Percentiles rank a stretch among this genome's conserved stretches.
Conservation (phyloP, 2,113 vertebrate species). For the Aplodontia rufa region DNA sequence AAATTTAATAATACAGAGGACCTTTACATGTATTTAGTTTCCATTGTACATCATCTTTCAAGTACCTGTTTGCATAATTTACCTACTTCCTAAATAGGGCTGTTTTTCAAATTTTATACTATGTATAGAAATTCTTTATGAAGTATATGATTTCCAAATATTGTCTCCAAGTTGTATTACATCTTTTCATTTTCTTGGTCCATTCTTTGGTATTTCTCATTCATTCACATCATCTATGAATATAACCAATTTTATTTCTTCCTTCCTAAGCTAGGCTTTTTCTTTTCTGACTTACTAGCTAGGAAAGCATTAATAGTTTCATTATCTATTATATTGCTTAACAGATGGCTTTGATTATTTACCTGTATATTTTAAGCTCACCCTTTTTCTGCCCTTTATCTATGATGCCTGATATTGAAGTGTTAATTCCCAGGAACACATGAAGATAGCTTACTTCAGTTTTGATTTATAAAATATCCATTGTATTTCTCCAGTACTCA, state of each 20-base stretch:
- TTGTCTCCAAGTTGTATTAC: background rate
- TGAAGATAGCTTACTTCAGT: background rate
- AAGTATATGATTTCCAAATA: background rate
- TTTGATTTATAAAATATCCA: background rate
- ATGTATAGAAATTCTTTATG: background rate
- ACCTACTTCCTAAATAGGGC: background rate
- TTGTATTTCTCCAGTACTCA: background rate
- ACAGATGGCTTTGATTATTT: background rate
- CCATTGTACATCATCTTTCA: too few species aligned
- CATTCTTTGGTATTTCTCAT: background rate
- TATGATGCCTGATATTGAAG: background rate
- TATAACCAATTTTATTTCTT: background rate
- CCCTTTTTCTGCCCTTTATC: background rate
- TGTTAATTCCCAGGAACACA: background rate
- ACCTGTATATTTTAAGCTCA: background rate
- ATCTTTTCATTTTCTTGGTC: background rate
- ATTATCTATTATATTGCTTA: background rate
- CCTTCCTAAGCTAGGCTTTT: background rate
- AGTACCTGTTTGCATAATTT: too few species aligned
- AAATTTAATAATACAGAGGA: background rate
- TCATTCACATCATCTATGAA: background rate
- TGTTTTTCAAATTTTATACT: background rate
- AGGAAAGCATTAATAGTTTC: background rate
- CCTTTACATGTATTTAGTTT: background rate
- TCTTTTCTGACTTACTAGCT: background rate